phyloP scores from a whole-genome alignment of 2,797 vertebrate species.

The Eulemur coronatus region DNA sequence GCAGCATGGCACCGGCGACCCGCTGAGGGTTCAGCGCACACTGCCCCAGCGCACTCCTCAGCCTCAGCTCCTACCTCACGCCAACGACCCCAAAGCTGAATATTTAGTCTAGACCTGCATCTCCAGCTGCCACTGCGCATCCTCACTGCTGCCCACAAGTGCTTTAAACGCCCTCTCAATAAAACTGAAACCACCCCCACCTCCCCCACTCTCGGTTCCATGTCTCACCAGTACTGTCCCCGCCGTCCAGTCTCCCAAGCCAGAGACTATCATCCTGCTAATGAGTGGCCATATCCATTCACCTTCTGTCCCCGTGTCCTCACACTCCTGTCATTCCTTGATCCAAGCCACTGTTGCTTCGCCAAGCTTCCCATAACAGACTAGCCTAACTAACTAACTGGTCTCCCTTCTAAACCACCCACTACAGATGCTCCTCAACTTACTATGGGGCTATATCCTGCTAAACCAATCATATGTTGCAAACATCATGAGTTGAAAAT shows the following conservation, averaged over 20 bases:
- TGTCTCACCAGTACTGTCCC: background rate
- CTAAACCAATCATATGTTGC: background rate
- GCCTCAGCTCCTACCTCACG: background rate
- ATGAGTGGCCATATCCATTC: background rate
- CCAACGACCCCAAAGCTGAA: background rate
- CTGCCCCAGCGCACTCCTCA: accelerated
- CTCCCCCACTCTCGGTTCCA: background rate
- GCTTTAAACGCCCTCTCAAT: background rate
- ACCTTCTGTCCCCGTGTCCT: background rate
- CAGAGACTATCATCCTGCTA: too few species aligned
- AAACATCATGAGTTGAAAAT: background rate
- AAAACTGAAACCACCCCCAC: background rate
- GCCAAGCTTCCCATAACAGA: background rate
- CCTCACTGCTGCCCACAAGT: background rate
- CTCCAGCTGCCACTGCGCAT: background rate
- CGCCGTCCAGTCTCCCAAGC: background rate
- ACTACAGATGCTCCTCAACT: background rate
- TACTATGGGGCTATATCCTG: background rate
- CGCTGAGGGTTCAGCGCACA: accelerated
- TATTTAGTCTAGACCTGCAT: background rate
- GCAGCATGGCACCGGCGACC: background rate
- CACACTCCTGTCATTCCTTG: background rate
- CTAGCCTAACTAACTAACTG: background rate
- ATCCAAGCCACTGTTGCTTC: background rate
- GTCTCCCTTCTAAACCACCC: background rate